Conservation (phyloP, 2,797 vertebrate species). For the Acestrorhynchus altus region DNA sequence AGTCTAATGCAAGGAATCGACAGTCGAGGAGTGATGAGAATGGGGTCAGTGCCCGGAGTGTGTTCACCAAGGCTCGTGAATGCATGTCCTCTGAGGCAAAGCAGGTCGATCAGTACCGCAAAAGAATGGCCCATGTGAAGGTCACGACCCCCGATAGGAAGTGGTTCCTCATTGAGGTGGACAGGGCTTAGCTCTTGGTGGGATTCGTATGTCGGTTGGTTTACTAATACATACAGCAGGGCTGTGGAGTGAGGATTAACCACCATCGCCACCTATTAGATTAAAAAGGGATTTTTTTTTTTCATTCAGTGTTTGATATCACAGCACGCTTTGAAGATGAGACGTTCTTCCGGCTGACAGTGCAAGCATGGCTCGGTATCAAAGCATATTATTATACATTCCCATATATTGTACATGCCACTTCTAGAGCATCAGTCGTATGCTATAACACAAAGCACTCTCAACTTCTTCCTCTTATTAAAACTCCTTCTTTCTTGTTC, state of each 20-base stretch:
- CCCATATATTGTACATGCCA: not conserved
- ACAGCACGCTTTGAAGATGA: conserved; percentile 32
- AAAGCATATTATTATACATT: conserved; percentile 5
- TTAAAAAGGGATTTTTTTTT: conserved; percentile 29
- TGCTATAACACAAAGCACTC: not conserved
- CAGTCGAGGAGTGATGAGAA: conserved; percentile 22
- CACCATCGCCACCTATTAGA: conserved; percentile 36
- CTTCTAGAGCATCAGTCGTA: not conserved
- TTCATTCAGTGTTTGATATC: conserved; percentile 38
- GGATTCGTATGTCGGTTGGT: conserved; percentile 14
- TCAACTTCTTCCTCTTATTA: not conserved
- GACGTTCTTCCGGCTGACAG: conserved; percentile 14
- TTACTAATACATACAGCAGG: conserved; percentile 14
- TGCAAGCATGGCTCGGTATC: not conserved
- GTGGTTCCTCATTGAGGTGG: not conserved
- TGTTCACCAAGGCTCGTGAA: not conserved
- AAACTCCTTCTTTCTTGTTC: not conserved
- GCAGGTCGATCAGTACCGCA: conserved; percentile 6
- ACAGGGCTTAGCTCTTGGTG: conserved; percentile 9
- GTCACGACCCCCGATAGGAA: conserved; percentile 15
- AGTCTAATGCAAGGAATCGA: conserved; percentile 60
- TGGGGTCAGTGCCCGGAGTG: conserved; percentile 30
- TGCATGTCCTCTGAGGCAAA: conserved; percentile 15
- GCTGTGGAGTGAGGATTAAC: conserved; percentile 29
- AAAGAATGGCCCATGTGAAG: conserved; percentile 7